A percentile compares a stretch with the other conserved stretches of the same genome.
phyloP scores from a whole-genome alignment of 1,140 invertebrate species.

The Atta texana region DNA sequence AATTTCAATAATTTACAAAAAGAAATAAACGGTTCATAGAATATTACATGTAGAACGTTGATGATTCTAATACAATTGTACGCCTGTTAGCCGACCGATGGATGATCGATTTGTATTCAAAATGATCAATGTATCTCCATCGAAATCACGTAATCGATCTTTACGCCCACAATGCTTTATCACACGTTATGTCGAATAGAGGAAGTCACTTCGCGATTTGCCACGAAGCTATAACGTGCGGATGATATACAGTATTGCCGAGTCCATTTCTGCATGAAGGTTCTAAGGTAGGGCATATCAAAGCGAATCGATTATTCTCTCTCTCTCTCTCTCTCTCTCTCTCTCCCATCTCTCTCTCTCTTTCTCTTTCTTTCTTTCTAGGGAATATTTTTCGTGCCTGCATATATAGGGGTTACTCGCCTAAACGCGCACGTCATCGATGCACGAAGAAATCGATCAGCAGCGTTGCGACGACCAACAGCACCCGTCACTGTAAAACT shows the following conservation, averaged over 20 bases:
- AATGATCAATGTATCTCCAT: conserved; percentile 29
- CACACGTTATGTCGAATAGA: conserved; percentile 12
- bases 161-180: conserved; percentile 13
- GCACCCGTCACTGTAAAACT: conserved; percentile 31
- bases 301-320: conserved; percentile 25
- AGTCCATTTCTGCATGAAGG: conserved; percentile 14
- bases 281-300: conserved; percentile 1
- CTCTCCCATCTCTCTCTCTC: background rate
- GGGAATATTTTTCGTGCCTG: conserved; percentile 30
- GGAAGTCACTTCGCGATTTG: conserved; percentile 20
- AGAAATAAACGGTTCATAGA: background rate
- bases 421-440: conserved; percentile 42
- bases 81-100: background rate
- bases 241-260: conserved; percentile 9
- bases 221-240: background rate
- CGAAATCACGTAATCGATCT: conserved; percentile 27
- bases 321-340: background rate
- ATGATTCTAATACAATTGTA: background rate
- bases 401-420: conserved; percentile 24
- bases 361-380: background rate
- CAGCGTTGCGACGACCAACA: background rate
- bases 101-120: conserved; percentile 34
- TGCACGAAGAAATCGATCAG: conserved; percentile 52
- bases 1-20: conserved; percentile 8
- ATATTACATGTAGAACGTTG: background rate